Conservation (phyloP, 2,113 vertebrate species). For the Dryoscopus gambensis region DNA sequence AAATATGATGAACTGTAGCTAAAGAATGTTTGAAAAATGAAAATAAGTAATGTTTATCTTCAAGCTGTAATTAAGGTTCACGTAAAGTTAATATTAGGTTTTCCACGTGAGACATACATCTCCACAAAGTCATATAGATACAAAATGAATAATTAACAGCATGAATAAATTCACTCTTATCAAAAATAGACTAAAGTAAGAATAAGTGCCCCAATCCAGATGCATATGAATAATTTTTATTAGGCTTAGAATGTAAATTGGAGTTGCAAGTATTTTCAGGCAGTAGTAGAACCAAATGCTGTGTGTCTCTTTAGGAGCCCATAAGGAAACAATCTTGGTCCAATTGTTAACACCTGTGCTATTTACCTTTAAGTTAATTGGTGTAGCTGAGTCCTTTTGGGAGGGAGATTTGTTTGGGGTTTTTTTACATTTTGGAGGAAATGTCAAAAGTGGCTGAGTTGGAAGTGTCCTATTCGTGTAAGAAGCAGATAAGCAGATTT, state of each 20-base stretch:
- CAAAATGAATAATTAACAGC: neutral
- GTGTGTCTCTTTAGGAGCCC: neutral
- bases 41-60: neutral
- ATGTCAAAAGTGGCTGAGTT: neutral
- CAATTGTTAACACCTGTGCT: neutral
- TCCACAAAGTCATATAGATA: neutral
- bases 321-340: neutral
- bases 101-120: neutral
- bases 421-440: neutral
- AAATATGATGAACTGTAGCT: neutral
- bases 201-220: neutral
- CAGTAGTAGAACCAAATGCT: neutral
- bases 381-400: neutral
- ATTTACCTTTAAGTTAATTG: neutral
- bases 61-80: neutral
- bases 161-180: neutral
- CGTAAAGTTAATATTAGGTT: neutral
- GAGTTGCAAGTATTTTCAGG: neutral
- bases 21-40: neutral
- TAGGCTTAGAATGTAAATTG: neutral
- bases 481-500: neutral
- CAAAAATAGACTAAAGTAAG: neutral
- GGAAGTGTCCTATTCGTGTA: accelerated
- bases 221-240: neutral
- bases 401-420: accelerated